These are phyloP conservation scores for Perca fluviatilis DNA, from an alignment of 2,113 vertebrate species.

Conservation along the genomic window DNA sequence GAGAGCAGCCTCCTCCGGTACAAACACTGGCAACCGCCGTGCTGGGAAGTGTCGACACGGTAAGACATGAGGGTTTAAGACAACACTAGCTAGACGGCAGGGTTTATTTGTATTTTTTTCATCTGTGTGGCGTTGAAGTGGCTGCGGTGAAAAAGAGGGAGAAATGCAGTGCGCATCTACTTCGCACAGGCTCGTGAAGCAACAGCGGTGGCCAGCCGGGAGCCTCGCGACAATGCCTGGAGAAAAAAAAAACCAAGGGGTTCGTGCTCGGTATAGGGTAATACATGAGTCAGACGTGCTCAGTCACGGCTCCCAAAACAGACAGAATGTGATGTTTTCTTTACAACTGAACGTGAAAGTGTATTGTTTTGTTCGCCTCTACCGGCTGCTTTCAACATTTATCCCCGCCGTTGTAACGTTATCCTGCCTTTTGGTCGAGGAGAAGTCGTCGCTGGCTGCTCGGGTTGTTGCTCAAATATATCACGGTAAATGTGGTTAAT, in stretches of 20 bases:
- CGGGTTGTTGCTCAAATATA: constrained; percentile 30
- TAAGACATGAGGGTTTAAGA: constrained; percentile 56
- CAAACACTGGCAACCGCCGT: constrained; percentile 82
- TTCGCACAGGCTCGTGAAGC: constrained; percentile 43
- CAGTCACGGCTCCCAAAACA: no score
- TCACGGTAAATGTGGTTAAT: constrained; percentile 8
- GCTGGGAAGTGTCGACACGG: constrained; percentile 83
- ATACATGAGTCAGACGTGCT: background rate
- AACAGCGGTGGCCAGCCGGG: constrained; percentile 58
- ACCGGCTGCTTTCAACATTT: background rate
- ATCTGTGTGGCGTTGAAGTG: background rate
- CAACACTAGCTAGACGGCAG: background rate
- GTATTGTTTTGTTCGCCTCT: constrained; percentile 45
- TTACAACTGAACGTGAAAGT: rapidly evolving
- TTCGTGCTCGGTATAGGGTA: background rate
- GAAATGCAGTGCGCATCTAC: constrained; percentile 58
- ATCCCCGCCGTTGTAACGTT: constrained; percentile 21
- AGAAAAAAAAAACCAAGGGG: constrained; percentile 33
- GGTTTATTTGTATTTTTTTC: background rate
- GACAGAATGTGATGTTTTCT: background rate
- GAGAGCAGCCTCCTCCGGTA: constrained; percentile 84
- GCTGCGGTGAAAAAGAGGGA: background rate
- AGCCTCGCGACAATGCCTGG: constrained; percentile 44
- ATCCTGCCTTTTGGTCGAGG: constrained; percentile 25
- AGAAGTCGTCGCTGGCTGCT: background rate